Percentiles rank a stretch among this genome's conserved stretches.
Conservation (phyloP, 1,140 invertebrate species). For the Caenorhabditis remanei region DNA sequence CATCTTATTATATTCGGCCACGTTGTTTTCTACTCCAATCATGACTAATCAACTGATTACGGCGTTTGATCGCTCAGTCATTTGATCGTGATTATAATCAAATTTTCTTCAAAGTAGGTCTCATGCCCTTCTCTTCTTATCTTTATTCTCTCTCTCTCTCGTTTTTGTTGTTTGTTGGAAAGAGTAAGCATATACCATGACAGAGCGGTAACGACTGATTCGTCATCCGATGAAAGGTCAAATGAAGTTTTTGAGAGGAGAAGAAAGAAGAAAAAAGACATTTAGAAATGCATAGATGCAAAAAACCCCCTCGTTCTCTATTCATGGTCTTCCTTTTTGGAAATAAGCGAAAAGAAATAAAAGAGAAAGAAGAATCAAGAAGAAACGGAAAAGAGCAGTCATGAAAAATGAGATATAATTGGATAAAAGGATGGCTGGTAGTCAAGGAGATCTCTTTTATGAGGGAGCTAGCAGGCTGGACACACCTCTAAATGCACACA, state of each 20-base stretch:
- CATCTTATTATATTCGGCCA: no score
- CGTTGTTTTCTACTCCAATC: no score
- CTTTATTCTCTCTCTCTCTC: background rate
- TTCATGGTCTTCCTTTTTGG: background rate
- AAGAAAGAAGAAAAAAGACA: background rate
- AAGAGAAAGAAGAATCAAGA: background rate
- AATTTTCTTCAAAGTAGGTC: background rate
- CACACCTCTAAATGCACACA: background rate
- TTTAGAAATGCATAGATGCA: slow-evolving; percentile 1
- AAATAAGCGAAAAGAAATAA: background rate
- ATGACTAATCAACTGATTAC: no score
- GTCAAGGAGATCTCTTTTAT: background rate
- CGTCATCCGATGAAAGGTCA: slow-evolving; percentile 12
- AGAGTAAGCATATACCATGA: slow-evolving; percentile 7
- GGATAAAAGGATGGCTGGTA: background rate
- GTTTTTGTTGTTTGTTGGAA: background rate
- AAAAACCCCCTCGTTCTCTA: background rate
- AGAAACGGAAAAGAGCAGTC: background rate
- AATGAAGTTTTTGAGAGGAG: background rate
- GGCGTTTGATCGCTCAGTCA: no score
- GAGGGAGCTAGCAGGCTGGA: background rate
- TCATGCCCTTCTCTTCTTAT: background rate
- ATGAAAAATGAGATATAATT: background rate
- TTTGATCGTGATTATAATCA: background rate
- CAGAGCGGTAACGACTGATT: slow-evolving; percentile 13